Percentiles rank a stretch among this genome's conserved stretches.
Conservation (phyloP, 2,113 vertebrate species). For the Excalfactoria chinensis region DNA sequence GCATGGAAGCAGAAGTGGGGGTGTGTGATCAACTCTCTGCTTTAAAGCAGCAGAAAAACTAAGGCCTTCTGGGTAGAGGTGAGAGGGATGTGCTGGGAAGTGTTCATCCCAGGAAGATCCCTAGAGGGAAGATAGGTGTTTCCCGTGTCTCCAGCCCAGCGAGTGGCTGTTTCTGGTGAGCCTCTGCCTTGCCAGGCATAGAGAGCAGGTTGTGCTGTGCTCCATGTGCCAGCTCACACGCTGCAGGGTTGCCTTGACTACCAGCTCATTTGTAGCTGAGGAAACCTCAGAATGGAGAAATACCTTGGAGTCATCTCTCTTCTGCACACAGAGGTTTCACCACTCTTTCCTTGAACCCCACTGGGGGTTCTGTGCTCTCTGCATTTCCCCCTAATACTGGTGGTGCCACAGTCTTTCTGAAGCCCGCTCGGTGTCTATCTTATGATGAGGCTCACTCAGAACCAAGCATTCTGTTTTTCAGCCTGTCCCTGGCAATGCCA, state of each 20-base stretch:
- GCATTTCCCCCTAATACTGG: rapidly evolving
- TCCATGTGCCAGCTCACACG: neutral
- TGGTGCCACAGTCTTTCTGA: neutral
- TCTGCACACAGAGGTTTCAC: neutral
- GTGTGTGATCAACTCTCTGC: neutral
- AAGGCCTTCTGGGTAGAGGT: neutral
- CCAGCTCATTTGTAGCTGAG: neutral
- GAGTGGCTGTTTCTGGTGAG: neutral
- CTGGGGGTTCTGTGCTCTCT: neutral
- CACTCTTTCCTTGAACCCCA: neutral
- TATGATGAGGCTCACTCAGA: neutral
- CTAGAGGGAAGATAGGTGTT: neutral
- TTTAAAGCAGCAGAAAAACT: neutral
- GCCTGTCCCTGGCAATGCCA: neutral
- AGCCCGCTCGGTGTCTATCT: neutral
- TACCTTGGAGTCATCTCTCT: neutral
- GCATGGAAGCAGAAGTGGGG: neutral
- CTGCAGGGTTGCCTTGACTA: conserved; percentile 68
- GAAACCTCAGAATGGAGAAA: conserved; percentile 6
- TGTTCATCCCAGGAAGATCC: neutral
- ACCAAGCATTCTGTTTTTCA: neutral
- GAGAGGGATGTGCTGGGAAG: neutral
- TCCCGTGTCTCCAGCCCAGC: rapidly evolving
- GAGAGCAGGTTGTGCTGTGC: conserved; percentile 21
- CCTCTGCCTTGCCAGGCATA: rapidly evolving